A percentile compares a stretch with the other conserved stretches of the same genome.
phyloP scores from a whole-genome alignment of 2,888 invertebrate genomes.

The Brassicogethes aeneus region DNA sequence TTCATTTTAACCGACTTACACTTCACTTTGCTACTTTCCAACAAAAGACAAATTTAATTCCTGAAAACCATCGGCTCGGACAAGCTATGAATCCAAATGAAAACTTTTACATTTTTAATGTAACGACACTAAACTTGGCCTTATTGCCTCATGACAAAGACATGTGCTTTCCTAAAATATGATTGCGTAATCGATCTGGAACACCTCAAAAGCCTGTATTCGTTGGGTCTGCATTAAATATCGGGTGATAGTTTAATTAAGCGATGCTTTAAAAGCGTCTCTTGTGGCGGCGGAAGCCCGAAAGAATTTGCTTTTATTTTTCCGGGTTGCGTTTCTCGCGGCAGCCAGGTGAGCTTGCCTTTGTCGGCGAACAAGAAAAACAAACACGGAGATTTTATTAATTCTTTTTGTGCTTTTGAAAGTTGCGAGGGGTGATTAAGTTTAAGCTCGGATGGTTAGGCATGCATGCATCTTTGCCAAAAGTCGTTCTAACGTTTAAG shows the following conservation, averaged over 20 bases:
- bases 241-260: slow-evolving; percentile 44
- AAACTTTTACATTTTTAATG: too few species aligned
- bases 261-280: slow-evolving; percentile 36
- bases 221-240: slow-evolving; percentile 36
- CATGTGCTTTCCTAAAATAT: too few species aligned
- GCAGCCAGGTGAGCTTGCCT: background rate
- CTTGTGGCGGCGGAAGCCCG: slow-evolving; percentile 29
- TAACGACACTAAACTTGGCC: too few species aligned
- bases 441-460: too few species aligned
- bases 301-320: slow-evolving; percentile 33
- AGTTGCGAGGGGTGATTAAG: too few species aligned
- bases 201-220: too few species aligned
- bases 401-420: too few species aligned
- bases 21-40: slow-evolving; percentile 3
- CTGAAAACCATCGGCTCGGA: background rate
- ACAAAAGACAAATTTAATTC: background rate
- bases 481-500: too few species aligned
- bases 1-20: slow-evolving; percentile 31
- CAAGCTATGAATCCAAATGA: background rate
- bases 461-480: too few species aligned
- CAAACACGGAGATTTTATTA: background rate
- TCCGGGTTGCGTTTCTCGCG: slow-evolving; percentile 10
- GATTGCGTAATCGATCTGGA: too few species aligned
- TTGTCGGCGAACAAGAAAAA: background rate
- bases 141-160: too few species aligned